Base-by-base conservation (phyloP, 2,888 invertebrate species). In the Acanthosepion esculentum region DNA sequence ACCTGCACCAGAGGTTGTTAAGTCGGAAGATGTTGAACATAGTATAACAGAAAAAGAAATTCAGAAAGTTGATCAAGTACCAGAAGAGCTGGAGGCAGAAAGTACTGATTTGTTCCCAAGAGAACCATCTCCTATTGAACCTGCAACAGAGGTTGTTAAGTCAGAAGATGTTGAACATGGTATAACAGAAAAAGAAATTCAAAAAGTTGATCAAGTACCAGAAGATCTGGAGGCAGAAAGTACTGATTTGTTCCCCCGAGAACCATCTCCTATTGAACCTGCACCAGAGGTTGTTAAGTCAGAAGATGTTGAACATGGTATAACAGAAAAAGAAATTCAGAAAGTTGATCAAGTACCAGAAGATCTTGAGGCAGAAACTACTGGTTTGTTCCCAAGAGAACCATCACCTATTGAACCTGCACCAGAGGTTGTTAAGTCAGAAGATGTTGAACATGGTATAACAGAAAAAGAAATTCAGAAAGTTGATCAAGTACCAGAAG, bases 401-500 rank as follows among this genome's bases (percentile, higher is more conserved):
- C 26, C 26, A 15, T 92, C 92, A 26, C 92, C 92, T 20, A 50
- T 92, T 92, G 48, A 50, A 12, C 26, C 92, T 10, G 5, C 92
- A 92, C 15, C 50, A 48, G 92, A 92, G 10, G 48, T 48, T 92
- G 92, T 48, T 23, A 48, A 23, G 26, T 26, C 18, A 48, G 92
- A 92, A 92, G 29, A 48, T 26, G 33, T 33, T 26, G 50, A 92
- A 93, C 93, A 93, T 48, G 93, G 18, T 53, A 29, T 93, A n/a
- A 93, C 33, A 41, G 53, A n/a, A n/a, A 48, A 93, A 50, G 53
- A 33, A 12, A 53, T 53, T 53, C 48, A 53, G 15, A 93, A 93
- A 41, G 93, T 93, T 93, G 93, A 93, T 93, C 50, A 93, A 50
- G 5, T 93, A n/a, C 93, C 93, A 53, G 93, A 93, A 20, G 53